Base-by-base conservation (phyloP, 30 jellyfish, hydroid and myxozoan species). In the Cassiopea xamachana region DNA sequence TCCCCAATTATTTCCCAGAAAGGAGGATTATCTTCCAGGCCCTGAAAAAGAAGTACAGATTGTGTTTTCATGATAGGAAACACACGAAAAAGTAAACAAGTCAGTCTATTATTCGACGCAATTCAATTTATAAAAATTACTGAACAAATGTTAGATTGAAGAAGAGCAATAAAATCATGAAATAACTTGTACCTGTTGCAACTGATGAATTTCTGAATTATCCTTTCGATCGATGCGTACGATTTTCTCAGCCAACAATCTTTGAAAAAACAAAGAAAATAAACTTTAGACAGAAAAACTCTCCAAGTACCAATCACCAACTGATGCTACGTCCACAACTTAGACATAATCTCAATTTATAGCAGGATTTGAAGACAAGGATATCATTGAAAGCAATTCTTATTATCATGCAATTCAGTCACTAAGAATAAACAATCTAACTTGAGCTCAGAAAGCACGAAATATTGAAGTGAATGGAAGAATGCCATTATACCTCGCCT, bases 211-310 rank as follows among this genome's bases (percentile, higher is more conserved):
- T 86, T 96, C 99, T 8, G 96, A 97, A 39, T 81, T 93, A 87
- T 96, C 93, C 79, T 96, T 96, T 17, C 99, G 85, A 80, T 96
- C 99, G 48, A 82, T 90, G 46, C 94, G 85, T 15, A 79, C 94
- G 69, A 96, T 92, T 81, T 96, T 96, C 79, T 94, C 99, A 5
- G 98, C 98, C 60, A 96, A 91, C 64, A 96, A 82, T 61, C 99
- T 96, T 2, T 7, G 76, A 70, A 58, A 70, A 60, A 50, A 69
- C 73, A 5, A 16, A 8, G 44, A 2, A 75, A 46, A 75, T 2
- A 0, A 2, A 55, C 39, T 27, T 27, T 27, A 27, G 39, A 27
- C 39, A 27, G 39, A 27, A 27, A 27, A 27, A 27, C 39, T 27
- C 0, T 27, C 39, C 39, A 27, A 27, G 39, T 27, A 27, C 39